Conservation (phyloP, 2,113 vertebrate genomes). For the Syngnathus scovelli region DNA sequence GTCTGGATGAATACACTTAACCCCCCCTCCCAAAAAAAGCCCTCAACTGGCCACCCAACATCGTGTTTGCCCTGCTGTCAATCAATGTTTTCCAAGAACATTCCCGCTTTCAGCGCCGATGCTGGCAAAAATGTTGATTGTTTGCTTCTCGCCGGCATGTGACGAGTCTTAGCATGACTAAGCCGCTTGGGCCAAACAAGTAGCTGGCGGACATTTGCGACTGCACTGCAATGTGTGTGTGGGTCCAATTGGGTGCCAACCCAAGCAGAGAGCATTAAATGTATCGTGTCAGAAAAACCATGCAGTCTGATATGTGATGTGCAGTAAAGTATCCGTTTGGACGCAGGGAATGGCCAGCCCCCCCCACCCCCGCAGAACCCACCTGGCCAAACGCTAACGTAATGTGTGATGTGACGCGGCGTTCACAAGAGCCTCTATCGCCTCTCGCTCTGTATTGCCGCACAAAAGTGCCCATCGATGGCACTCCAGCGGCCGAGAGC, state of each 20-base stretch:
- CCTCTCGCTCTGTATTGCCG: background rate
- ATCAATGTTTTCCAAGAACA: background rate
- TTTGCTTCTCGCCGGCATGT: conserved; percentile 57
- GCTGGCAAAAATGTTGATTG: conserved; percentile 20
- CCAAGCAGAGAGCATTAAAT: no score
- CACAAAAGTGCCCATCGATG: conserved; percentile 69
- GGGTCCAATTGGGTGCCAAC: no score
- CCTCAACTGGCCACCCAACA: background rate
- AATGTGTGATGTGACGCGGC: conserved; percentile 74
- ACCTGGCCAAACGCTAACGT: conserved; percentile 64
- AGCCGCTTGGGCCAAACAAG: conserved; percentile 66
- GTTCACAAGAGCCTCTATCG: conserved; percentile 64
- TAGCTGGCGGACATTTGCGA: conserved; percentile 48
- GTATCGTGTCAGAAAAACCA: no score
- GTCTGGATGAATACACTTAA: background rate
- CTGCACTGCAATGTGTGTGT: conserved; percentile 26
- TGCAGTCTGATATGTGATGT: no score
- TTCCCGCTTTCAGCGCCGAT: background rate
- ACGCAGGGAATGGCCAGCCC: background rate
- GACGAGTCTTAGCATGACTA: conserved; percentile 59
- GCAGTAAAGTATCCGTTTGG: conserved; percentile 39
- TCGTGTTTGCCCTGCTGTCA: background rate
- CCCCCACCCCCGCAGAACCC: conserved; percentile 43
- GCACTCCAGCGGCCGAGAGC: conserved; percentile 29
- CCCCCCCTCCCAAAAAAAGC: background rate